Evolutionary conservation across 2,888 invertebrate species (phyloP), one percentile per base, ranked within the genome.

Genomic region (Congeria kusceri): DNA sequence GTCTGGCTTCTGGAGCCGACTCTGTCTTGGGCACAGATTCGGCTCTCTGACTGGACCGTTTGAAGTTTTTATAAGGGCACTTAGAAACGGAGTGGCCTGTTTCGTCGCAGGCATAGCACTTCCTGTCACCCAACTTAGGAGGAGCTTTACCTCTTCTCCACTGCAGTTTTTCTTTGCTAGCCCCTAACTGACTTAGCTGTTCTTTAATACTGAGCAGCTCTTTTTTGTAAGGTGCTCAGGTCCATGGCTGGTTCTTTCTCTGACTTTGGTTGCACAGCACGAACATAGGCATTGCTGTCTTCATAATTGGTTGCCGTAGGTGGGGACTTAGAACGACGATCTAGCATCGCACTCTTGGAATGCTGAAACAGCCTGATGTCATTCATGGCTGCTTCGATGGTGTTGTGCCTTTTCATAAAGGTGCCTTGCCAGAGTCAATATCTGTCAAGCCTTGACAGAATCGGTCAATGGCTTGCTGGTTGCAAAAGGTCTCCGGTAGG

Each of bases 371-470:
- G 11, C 20, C 25, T 2, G 15, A 39, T 39, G 15, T 39, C 39
- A 53, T 53, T 53, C 25, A 53, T 25, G 7, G 53, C 53, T 9
- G 53, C 53, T 53, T 53, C 53, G 9, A 53, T 53, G 11, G 23
- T 53, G n/a, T 23, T 7, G 9, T 23, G 25, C 11, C 53, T 25
- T 53, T 53, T 20, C 53, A 53, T 53, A 25, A 13, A 53, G 11
- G 53, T 25, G 25, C 9, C n/a, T n/a, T 53, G 53, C 53, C 53
- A 23, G 53, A 15, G 9, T 53, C 53, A 2, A 25, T 53, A 20
- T 53, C 53, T 53, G n/a, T 5, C 1, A 13, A 25, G 53, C 53
- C 53, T 53, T 53, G 53, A 53, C 53, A 53, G n/a, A 53, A 53
- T 23, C 53, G 9, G n/a, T 53, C 53, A 53, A 53, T 53, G 25